phyloP scores from a whole-genome alignment of 2,113 vertebrate genomes.

The Alligator mississippiensis region DNA sequence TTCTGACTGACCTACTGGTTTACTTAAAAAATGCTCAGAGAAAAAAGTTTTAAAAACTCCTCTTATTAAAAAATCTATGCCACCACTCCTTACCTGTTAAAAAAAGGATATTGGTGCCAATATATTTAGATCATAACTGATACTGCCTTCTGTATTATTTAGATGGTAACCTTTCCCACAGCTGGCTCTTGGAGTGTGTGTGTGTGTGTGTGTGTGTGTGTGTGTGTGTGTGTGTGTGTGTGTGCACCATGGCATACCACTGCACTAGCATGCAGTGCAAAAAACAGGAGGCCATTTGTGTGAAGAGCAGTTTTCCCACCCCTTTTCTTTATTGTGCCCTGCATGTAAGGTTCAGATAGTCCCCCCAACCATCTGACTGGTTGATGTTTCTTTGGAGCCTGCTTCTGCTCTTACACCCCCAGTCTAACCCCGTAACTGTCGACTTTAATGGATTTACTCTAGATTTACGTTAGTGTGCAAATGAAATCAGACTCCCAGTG shows the following conservation, averaged over 20 bases:
- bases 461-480: not conserved
- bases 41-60: not conserved
- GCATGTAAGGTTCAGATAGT: not conserved
- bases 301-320: not conserved
- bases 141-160: not conserved
- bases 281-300: not conserved
- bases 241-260: not conserved
- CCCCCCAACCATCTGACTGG: fast-evolving
- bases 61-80: not conserved
- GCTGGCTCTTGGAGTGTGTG: not conserved
- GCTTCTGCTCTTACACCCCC: not conserved
- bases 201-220: too few relatives aligned
- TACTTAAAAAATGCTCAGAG: not conserved
- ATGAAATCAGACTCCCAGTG: not conserved
- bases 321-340: not conserved
- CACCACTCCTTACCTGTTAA: too few relatives aligned
- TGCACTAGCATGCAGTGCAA: not conserved
- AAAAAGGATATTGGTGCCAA: too few relatives aligned
- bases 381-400: not conserved
- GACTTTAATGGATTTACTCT: not conserved
- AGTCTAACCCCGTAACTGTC: not conserved
- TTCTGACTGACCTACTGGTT: not conserved
- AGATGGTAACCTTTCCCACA: not conserved
- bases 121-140: too few relatives aligned
- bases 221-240: too few relatives aligned